These are phyloP conservation scores for Cryptoprocta ferox DNA, from an alignment of 2,797 vertebrate genomes.

Conservation along the genomic window DNA sequence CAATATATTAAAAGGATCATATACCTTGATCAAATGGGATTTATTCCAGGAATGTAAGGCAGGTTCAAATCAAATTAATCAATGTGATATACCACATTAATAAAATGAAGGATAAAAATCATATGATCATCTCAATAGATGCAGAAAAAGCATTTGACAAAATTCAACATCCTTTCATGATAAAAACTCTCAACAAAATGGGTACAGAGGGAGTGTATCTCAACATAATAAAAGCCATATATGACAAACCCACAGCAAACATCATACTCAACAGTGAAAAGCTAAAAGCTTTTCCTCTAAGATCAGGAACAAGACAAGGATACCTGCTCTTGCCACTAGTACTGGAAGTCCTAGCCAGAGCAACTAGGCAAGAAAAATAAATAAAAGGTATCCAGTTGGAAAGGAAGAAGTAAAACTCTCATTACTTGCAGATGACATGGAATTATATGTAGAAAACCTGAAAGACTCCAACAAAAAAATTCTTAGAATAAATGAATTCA, in stretches of 20 bases:
- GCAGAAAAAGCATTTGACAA: neutral
- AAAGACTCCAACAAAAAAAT: neutral
- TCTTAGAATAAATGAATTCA: neutral
- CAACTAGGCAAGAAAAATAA: neutral
- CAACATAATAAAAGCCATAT: neutral
- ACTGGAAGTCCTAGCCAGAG: neutral
- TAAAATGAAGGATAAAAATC: neutral
- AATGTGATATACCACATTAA: neutral
- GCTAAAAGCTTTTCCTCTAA: neutral
- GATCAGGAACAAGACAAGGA: neutral
- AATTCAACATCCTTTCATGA: neutral
- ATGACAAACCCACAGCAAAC: neutral
- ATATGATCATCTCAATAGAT: neutral
- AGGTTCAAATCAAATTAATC: neutral
- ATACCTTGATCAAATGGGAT: neutral
- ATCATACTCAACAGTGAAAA: neutral
- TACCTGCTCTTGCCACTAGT: neutral
- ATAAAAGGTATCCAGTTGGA: neutral
- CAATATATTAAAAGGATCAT: neutral
- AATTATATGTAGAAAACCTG: neutral
- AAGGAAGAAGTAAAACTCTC: neutral
- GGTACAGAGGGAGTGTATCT: neutral
- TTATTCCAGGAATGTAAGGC: neutral
- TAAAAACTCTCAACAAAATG: neutral
- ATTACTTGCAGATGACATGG: neutral